Percentiles rank a stretch among this genome's conserved stretches.
phyloP scores from a whole-genome alignment of 2,113 vertebrate species.

The Taurulus bubalis region DNA sequence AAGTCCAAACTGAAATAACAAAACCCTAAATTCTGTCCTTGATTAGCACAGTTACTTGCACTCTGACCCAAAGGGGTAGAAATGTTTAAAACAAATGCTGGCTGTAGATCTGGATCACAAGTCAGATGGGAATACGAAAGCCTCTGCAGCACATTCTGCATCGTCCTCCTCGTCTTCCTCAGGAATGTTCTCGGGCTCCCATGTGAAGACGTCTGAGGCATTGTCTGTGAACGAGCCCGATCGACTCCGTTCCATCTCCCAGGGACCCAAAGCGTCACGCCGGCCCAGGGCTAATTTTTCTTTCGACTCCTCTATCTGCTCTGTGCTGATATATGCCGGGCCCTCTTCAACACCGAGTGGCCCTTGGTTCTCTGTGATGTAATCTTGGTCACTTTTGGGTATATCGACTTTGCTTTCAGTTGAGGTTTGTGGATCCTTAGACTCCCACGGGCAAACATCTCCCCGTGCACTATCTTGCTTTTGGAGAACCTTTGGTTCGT shows the following conservation, averaged over 20 bases:
- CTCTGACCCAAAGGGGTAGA: background rate
- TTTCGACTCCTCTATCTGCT: conserved; percentile 57
- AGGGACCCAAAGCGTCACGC: conserved; percentile 80
- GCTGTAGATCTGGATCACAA: conserved; percentile 45
- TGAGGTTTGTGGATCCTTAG: conserved; percentile 3
- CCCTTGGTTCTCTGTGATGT: conserved; percentile 28
- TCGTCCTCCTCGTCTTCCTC: conserved; percentile 83
- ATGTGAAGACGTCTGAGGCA: conserved; percentile 77
- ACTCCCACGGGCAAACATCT: conserved; percentile 60
- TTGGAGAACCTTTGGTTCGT: background rate
- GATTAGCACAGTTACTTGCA: background rate
- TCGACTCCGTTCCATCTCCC: conserved; percentile 69
- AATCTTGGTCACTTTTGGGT: conserved; percentile 24
- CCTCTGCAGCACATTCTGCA: conserved; percentile 84
- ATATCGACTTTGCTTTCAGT: background rate
- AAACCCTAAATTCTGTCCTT: background rate
- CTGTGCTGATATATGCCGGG: conserved; percentile 22
- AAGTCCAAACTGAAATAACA: conserved; percentile 20
- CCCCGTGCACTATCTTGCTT: conserved; percentile 25
- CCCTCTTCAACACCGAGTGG: conserved; percentile 6
- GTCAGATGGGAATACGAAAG: conserved; percentile 81
- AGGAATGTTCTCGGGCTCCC: conserved; percentile 82
- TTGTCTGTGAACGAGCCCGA: conserved; percentile 76
- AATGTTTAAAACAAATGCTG: conserved; percentile 5
- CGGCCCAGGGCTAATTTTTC: conserved; percentile 71